These are phyloP conservation scores for Scrobipalpa costella DNA, from an alignment of 2,888 invertebrate genomes.

Conservation along the genomic window DNA sequence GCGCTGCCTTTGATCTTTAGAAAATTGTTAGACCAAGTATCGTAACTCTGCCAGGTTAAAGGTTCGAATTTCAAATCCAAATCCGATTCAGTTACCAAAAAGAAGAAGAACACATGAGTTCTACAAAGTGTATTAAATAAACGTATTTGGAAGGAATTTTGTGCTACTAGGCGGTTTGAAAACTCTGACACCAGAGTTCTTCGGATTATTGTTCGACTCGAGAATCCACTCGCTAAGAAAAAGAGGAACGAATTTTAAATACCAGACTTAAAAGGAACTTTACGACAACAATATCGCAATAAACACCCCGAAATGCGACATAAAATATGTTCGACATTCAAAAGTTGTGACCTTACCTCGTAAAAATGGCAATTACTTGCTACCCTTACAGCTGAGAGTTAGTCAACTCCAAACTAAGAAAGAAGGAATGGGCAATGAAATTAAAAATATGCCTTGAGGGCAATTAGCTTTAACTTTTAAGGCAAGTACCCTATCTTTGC, in stretches of 20 bases:
- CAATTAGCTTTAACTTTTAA: slow-evolving; percentile 82
- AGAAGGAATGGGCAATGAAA: slow-evolving; percentile 80
- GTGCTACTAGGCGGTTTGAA: no score
- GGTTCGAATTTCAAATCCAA: neutral
- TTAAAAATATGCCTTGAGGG: slow-evolving; percentile 83
- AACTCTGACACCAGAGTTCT: no score
- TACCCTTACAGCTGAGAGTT: slow-evolving; percentile 70
- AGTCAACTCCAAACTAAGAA: slow-evolving; percentile 76
- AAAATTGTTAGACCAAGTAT: neutral
- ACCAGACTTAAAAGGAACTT: neutral
- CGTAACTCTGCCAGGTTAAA: neutral
- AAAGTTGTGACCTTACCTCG: slow-evolving; percentile 76
- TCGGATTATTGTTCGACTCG: no score
- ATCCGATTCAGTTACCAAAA: neutral
- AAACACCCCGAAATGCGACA: slow-evolving; percentile 46
- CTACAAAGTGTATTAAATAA: no score
- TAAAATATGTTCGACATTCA: slow-evolving; percentile 77
- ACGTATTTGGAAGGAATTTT: no score
- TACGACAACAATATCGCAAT: slow-evolving; percentile 11
- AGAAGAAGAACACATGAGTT: no score
- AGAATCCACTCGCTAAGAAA: no score
- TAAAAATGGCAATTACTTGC: slow-evolving; percentile 77
- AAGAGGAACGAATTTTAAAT: no score
- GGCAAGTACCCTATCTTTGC: slow-evolving; percentile 78
- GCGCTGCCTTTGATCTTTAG: slow-evolving; percentile 15